Evolutionary conservation across 2,888 invertebrate genomes (phyloP), one percentile per base, ranked within the genome.

Genomic region (Xanthorhoe spadicearia): DNA sequence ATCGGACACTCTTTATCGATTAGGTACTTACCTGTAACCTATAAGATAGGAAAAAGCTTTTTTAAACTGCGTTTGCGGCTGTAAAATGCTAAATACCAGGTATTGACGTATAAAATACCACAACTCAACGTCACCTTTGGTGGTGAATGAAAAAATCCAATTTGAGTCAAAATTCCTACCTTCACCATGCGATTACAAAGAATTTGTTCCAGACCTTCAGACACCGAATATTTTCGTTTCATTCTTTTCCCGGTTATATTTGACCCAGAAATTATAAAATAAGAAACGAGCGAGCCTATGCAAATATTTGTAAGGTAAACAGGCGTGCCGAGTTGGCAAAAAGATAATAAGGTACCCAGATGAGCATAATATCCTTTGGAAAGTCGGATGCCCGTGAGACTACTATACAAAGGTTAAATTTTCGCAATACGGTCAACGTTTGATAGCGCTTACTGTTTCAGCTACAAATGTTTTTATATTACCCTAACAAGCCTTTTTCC

Each of bases 331-430:
- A 74, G 72, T 71, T 66, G 67, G 74, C 74, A 70, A 66, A 72
- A 72, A 74, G 71, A 72, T 74, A 74, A 74, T 74, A 72, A 71
- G 74, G 68, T 71, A 66, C 54, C 65, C 66, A 69, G 71, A 74
- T 72, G 71, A 71, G 67, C 67, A 70, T 67, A 64, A 68, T 70
- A 64, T 65, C 61, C 72, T 72, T 71, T 65, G 56, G 57, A 66
- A 72, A 66, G 68, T 66, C 58, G 62, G 54, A 64, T 53, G 58
- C 70, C 63, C 67, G 46, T 50, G 70, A 68, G 67, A 69, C 61
- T 61, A 59, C 60, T 68, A 54, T 38, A 52, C 50, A 61, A 65
- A 73, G 64, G 65, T 66, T 63, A 35, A 54, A 53, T 64, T 67
- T 63, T 67, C 54, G 56, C 50, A 64, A 64, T 61, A 58, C 61